Base-by-base conservation (phyloP, 2,888 invertebrate genomes). In the Trissolcus japonicus region DNA sequence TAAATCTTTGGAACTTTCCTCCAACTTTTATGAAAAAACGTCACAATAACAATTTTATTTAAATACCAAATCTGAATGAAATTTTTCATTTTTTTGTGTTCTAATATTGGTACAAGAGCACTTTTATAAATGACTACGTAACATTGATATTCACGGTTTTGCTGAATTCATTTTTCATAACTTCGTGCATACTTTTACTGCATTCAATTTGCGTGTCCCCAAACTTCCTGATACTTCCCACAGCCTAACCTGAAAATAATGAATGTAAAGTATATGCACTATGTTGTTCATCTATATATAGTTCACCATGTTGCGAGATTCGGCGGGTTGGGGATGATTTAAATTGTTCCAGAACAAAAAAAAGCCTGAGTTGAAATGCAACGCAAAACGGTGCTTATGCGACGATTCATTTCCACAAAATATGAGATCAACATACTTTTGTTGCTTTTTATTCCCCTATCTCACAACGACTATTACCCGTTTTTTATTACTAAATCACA, bases 121-220 rank as follows among this genome's bases (percentile, higher is more conserved):
- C 69, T 56, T 62, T 81, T 80, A 79, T 76, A 82, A 82, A 83
- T 83, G 79, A 80, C 80, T 78, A 77, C 68, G 69, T 74, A 76
- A 76, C 78, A 79, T 82, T 82, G 77, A 83, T 82, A 85, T 85
- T 84, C 83, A 83, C 82, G 74, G 79, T 80, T 79, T 75, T 76
- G 75, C 78, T 80, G 62, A 61, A 76, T 80, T 76, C 81, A 81
- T 83, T 83, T 83, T 81, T 83, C 82, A 83, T 82, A 83, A 83
- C 80, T 82, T 83, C 78, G 74, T 51, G 66, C 62, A 79, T 80
- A 83, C 83, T 84, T 83, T 81, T 82, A 46, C 76, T 79, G 82
- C 80, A 84, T 85, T 83, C 84, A 84, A 85, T 85, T 84, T 84
- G 82, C 82, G 83, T 83, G 75, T 46, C 78, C 57, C 56, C 76